Base-by-base conservation (phyloP, 1,140 invertebrate genomes). In the Cephus cinctus region DNA sequence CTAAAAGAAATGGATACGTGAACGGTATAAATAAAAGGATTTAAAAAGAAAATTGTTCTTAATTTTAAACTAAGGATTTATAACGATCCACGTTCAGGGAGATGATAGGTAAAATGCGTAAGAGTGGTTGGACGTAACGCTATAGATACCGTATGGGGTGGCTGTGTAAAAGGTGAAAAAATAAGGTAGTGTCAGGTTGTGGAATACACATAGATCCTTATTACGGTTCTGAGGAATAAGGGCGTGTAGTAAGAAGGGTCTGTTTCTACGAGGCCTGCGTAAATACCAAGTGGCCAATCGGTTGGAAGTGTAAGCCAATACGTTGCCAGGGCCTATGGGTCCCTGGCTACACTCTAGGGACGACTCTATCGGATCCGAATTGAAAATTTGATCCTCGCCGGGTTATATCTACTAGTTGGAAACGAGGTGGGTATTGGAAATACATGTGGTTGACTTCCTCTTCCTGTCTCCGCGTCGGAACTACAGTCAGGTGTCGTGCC, bases 221-320 rank as follows among this genome's bases (percentile, higher is more conserved):
- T 43, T 43, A 43, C 25, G 34, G 41, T 43, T 43, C 41, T 30
- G 41, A 30, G 16, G 18, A 43, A 31, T 5, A 30, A n/a, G 5
- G 27, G 16, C 6, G 27, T 31, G 42, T 21, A 38, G 14, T 15
- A 19, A 12, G 36, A 34, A 32, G 25, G 18, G 30, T 31, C 27
- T 30, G 42, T 36, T 34, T 50, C 35, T 34, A 31, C 43, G 50
- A 47, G 41, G 50, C 47, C 54, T 59, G 46, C 47, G 49, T 66
- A 62, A 69, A 69, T 69, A 65, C 65, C 63, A 12, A 45, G 46
- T 25, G 54, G 36, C 54, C 59, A 60, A 69, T 69, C 63, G 56
- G 52, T 48, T 60, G 63, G 54, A 66, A 67, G 30, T 61, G 67
- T 67, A 69, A 69, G 45, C 47, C 58, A 63, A 69, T 69, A 67